phyloP scores from a whole-genome alignment of 2,113 vertebrate genomes.

The Corynorhinus townsendii region DNA sequence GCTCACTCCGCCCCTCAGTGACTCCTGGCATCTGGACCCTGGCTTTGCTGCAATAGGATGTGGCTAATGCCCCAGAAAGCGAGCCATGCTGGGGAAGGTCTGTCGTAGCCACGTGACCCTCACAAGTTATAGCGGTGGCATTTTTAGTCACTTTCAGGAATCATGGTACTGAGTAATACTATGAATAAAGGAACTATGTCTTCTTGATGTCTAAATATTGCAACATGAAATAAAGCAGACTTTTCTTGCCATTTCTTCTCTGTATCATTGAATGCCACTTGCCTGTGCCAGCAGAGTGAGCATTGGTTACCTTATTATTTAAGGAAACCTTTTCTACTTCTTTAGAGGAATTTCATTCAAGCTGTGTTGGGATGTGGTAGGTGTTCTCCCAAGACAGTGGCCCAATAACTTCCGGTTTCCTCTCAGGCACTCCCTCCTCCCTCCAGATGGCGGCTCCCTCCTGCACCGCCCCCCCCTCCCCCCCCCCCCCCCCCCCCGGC shows the following conservation, averaged over 20 bases:
- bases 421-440: background rate
- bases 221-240: background rate
- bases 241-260: background rate
- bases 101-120: background rate
- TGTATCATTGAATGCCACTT: background rate
- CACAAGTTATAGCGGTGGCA: background rate
- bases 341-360: conserved; percentile 3
- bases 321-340: background rate
- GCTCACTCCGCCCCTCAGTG: background rate
- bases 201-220: background rate
- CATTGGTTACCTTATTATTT: background rate
- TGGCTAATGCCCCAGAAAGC: background rate
- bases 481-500: background rate
- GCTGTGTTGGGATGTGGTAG: background rate
- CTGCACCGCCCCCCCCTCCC: accelerated
- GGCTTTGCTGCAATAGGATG: background rate
- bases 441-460: background rate
- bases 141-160: background rate
- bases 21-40: background rate
- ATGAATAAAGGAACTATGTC: background rate
- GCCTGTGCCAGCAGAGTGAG: background rate
- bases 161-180: background rate
- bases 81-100: background rate
- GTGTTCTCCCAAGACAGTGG: background rate
- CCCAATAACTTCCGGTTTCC: background rate